A percentile compares a stretch with the other conserved stretches of the same genome.
These are phyloP conservation scores for Calonectris borealis DNA, from an alignment of 2,113 vertebrate genomes.

Conservation along the genomic window DNA sequence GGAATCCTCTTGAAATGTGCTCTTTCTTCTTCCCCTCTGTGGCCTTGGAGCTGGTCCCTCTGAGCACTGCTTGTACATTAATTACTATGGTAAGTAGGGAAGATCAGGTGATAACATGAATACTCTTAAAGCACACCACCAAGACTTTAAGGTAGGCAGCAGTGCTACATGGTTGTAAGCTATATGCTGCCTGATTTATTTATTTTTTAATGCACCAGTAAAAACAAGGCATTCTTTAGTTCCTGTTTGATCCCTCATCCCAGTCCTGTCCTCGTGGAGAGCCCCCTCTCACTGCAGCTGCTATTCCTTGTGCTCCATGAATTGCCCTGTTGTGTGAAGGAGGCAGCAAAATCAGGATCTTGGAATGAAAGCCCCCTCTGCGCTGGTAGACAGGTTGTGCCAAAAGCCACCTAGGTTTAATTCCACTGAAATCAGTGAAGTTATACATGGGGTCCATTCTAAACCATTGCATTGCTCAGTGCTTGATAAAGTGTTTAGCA, in stretches of 20 bases:
- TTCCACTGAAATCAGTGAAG: not conserved
- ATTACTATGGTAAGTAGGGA: constrained; percentile 60
- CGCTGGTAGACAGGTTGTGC: fast-evolving
- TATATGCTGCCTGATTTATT: not conserved
- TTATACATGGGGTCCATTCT: not conserved
- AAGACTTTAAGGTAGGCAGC: constrained; percentile 16
- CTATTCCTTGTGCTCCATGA: not conserved
- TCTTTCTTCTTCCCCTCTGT: constrained; percentile 51
- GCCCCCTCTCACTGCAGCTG: not conserved
- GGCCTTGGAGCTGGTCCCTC: constrained; percentile 48
- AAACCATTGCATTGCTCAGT: not conserved
- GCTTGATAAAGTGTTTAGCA: not conserved
- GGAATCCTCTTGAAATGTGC: constrained; percentile 55
- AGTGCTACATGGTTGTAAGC: not conserved
- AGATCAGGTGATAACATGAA: constrained; percentile 62
- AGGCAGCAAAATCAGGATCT: not conserved
- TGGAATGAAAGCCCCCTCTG: not conserved
- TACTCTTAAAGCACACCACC: constrained; percentile 9
- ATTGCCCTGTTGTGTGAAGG: not conserved
- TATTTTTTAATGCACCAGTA: not conserved
- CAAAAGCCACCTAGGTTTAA: not conserved
- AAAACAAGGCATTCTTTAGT: constrained; percentile 17
- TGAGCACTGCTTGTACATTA: constrained; percentile 53
- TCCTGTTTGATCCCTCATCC: not conserved
- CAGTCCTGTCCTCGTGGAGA: not conserved